Conservation (phyloP, 30 jellyfish, hydroid and myxozoan species). For the Sanderia malayensis region DNA sequence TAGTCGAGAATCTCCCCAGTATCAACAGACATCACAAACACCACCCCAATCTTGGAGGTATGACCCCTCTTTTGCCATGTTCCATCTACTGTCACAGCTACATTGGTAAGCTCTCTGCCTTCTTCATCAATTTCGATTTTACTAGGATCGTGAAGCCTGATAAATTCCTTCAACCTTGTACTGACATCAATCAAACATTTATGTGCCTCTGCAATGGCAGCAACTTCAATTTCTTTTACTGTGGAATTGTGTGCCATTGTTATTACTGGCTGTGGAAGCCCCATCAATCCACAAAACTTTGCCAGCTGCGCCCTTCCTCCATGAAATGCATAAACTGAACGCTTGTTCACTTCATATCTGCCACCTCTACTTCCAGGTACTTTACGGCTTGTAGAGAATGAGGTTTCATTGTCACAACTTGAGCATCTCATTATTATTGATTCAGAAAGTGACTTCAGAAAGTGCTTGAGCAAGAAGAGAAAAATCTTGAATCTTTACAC, state of each 20-base stretch:
- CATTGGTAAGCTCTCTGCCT: background rate
- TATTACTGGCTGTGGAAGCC: constrained; percentile 10
- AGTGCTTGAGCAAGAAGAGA: constrained; percentile 6
- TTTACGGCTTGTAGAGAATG: background rate
- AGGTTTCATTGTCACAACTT: background rate
- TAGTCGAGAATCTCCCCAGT: background rate
- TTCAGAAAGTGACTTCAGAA: background rate
- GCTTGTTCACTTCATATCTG: background rate
- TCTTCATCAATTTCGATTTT: background rate
- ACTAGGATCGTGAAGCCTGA: background rate
- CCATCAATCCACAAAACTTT: constrained; percentile 15
- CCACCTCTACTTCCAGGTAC: background rate
- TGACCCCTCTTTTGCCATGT: too few relatives aligned
- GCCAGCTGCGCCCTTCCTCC: constrained; percentile 7
- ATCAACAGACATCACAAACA: constrained; percentile 1
- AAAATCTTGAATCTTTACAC: constrained; percentile 27
- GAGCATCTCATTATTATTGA: background rate
- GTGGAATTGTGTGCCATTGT: background rate
- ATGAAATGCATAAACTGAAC: background rate
- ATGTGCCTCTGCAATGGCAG: background rate
- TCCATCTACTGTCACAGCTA: too few relatives aligned
- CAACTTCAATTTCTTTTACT: background rate
- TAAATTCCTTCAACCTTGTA: background rate
- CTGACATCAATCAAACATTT: background rate
- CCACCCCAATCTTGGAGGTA: background rate